Base-by-base conservation (phyloP, 2,888 invertebrate genomes). In the Nomada hirtipes region DNA sequence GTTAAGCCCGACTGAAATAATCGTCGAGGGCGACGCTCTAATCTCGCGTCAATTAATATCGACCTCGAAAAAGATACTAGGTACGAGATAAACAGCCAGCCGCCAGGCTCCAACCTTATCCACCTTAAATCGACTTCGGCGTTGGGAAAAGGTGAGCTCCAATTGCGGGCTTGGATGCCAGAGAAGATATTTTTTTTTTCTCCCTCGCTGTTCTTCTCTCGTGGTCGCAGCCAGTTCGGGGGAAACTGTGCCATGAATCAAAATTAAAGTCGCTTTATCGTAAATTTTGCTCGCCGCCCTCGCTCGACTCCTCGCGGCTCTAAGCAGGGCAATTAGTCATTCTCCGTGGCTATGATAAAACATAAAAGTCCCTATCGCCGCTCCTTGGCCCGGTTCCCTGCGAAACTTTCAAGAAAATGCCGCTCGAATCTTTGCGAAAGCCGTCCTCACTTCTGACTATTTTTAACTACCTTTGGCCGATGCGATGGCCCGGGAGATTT, bases 221-320 rank as follows among this genome's bases (percentile, higher is more conserved):
- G 55, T 18, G 23, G 18, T 36, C n/a, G 44, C 36, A 53, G 44
- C 61, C 60, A 60, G 72, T 72, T 67, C 53, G 26, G 61, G 76
- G 74, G 83, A 86, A 88, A 88, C 86, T 87, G 82, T 29, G 78
- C 86, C 86, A 90, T 91, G 89, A 92, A 91, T 91, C 91, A 91
- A 91, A 90, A 92, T 92, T 91, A 91, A 91, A 92, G 85, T 91
- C 90, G 88, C 85, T 89, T 90, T 86, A 90, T 80, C 86, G 89
- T 88, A 88, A 91, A 89, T 89, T 91, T 85, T 80, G 79, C 82
- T 67, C 70, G 44, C 61, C 68, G 59, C 75, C 76, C 64, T 55
- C 59, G 50, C 77, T 72, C 72, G 72, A 71, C 81, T 71, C 60
- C 69, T 79, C 81, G 76, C 79, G 76, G 81, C 65, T 88, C 88